Evolutionary conservation across 23 tunicate genomes (phyloP).

Genomic region (Phallusia fumigata): DNA sequence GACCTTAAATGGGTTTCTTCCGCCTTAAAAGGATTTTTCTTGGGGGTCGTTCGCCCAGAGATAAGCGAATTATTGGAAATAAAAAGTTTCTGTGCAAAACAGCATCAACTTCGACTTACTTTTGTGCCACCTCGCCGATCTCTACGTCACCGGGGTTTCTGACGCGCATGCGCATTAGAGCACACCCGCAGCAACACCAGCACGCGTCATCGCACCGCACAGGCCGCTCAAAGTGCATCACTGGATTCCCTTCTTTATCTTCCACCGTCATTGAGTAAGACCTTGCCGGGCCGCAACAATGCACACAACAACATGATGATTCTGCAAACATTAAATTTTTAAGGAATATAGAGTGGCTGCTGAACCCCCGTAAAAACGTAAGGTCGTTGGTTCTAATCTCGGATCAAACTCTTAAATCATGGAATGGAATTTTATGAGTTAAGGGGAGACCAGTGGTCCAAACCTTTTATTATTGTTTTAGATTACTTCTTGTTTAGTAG

Average conservation of each 20-base stretch:
- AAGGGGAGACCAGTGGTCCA: too few relatives aligned
- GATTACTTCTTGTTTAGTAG: too few relatives aligned
- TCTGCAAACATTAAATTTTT: too few relatives aligned
- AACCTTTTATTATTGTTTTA: too few relatives aligned
- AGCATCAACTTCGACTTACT: slow-evolving; percentile 20
- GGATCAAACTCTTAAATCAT: too few relatives aligned
- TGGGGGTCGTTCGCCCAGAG: too few relatives aligned
- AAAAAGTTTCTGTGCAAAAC: background rate
- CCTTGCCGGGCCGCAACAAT: slow-evolving; percentile 85
- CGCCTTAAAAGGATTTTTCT: too few relatives aligned
- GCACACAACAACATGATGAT: slow-evolving; percentile 68
- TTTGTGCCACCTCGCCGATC: slow-evolving; percentile 46
- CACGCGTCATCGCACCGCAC: slow-evolving; percentile 68
- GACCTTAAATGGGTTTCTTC: too few relatives aligned
- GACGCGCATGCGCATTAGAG: slow-evolving; percentile 46
- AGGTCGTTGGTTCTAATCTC: too few relatives aligned
- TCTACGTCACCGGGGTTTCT: slow-evolving; percentile 12
- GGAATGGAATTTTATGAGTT: too few relatives aligned
- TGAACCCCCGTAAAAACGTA: too few relatives aligned
- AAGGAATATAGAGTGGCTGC: too few relatives aligned
- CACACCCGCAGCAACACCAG: slow-evolving; percentile 85
- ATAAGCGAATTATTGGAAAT: background rate
- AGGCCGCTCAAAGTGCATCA: slow-evolving; percentile 67
- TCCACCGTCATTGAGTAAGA: slow-evolving; percentile 43
- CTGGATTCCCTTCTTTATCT: slow-evolving; percentile 19